Percentiles rank a stretch among this genome's conserved stretches.
Evolutionary conservation across 2,113 vertebrate genomes (phyloP).

Genomic region (Panurus biarmicus): DNA sequence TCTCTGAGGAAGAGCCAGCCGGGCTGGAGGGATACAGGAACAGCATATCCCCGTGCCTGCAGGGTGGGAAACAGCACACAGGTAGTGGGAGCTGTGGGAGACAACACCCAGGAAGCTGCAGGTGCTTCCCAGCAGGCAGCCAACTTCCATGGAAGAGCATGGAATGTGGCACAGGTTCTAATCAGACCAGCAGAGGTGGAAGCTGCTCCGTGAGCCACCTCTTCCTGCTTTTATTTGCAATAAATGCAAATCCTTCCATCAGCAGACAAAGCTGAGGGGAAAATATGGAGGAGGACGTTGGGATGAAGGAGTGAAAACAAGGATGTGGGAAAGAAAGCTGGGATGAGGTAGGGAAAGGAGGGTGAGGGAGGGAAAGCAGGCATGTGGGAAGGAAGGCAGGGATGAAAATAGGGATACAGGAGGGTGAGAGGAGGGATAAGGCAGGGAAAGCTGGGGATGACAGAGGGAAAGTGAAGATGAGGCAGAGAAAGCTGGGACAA

Average conservation of each 20-base stretch:
- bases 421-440: background rate
- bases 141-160: accelerated
- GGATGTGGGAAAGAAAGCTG: background rate
- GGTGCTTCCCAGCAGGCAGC: background rate
- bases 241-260: background rate
- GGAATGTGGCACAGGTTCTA: background rate
- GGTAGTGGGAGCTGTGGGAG: background rate
- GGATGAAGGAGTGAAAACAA: background rate
- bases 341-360: background rate
- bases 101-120: background rate
- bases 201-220: background rate
- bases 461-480: background rate
- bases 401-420: background rate
- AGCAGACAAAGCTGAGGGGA: background rate
- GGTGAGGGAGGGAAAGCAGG: background rate
- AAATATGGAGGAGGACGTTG: background rate
- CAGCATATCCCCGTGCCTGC: slow-evolving; percentile 93
- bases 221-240: background rate
- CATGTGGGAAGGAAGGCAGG: background rate
- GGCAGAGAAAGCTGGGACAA: background rate
- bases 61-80: background rate
- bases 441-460: background rate
- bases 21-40: slow-evolving; percentile 85
- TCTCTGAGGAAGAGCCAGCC: slow-evolving; percentile 81
- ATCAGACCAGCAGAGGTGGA: accelerated